Percentiles rank a stretch among this genome's conserved stretches.
Conservation (phyloP, 2,113 vertebrate species). For the Perccottus glenii region DNA sequence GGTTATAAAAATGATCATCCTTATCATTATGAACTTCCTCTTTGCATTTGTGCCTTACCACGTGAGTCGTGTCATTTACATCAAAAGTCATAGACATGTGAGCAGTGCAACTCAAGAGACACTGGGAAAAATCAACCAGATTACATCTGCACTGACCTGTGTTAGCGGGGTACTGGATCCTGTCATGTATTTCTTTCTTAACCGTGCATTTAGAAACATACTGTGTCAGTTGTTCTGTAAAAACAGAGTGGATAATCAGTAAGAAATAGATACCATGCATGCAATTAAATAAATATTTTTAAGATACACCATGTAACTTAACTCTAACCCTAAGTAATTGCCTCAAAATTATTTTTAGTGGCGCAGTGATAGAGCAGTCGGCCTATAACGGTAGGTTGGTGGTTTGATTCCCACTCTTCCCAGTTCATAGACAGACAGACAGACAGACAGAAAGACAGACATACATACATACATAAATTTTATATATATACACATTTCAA, state of each 20-base stretch:
- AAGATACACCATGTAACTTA: too few relatives aligned
- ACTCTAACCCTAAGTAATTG: too few relatives aligned
- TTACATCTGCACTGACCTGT: conserved; percentile 79
- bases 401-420: too few relatives aligned
- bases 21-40: conserved; percentile 73
- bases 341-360: too few relatives aligned
- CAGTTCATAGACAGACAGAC: too few relatives aligned
- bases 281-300: too few relatives aligned
- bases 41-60: conserved; percentile 80
- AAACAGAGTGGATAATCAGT: conserved; percentile 3
- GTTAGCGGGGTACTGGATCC: conserved; percentile 76
- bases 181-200: conserved; percentile 80
- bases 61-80: conserved; percentile 71
- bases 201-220: conserved; percentile 56
- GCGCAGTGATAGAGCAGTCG: too few relatives aligned
- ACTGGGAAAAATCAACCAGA: conserved; percentile 63
- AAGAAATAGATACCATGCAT: not conserved
- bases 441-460: not conserved
- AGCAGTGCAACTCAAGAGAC: not conserved
- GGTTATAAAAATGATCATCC: conserved; percentile 69
- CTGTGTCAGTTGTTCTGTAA: conserved; percentile 63
- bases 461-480: too few relatives aligned
- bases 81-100: conserved; percentile 13
- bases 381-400: not conserved
- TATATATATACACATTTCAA: too few relatives aligned